A percentile compares a stretch with the other conserved stretches of the same genome.
Conservation (phyloP, 2,888 invertebrate species). For the Sylvicola fuscatus region DNA sequence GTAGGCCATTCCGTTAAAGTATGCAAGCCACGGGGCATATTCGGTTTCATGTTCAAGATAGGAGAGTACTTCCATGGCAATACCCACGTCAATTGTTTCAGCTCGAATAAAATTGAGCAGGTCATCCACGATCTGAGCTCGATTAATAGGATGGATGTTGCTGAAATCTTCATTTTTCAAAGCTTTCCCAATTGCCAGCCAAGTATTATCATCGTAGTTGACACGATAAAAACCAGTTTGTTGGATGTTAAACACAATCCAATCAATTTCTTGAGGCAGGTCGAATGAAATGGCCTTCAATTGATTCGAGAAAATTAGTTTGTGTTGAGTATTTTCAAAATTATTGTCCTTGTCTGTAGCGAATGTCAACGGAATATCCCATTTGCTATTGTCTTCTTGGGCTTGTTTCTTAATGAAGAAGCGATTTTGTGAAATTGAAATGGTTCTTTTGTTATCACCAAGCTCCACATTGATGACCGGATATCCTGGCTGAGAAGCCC, state of each 20-base stretch:
- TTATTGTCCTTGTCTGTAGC: background rate
- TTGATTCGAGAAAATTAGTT: no score
- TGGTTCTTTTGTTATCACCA: constrained; percentile 2
- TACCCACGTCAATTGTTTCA: constrained; percentile 34
- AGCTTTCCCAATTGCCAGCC: constrained; percentile 29
- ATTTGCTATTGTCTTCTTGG: constrained; percentile 1
- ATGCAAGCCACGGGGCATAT: constrained; percentile 63
- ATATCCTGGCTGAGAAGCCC: constrained; percentile 43
- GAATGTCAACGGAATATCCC: constrained; percentile 5
- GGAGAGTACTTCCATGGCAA: constrained; percentile 40
- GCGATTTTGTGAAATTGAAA: constrained; percentile 12
- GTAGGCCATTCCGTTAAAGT: constrained; percentile 25
- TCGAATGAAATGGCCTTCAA: constrained; percentile 9
- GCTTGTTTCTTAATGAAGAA: constrained; percentile 11
- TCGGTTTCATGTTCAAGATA: constrained; percentile 47
- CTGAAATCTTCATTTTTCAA: constrained; percentile 25
- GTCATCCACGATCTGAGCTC: constrained; percentile 69
- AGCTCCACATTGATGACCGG: constrained; percentile 34
- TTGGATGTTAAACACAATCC: constrained; percentile 39
- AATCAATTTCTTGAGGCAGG: constrained; percentile 25
- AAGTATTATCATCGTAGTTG: constrained; percentile 38
- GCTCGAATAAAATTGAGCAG: constrained; percentile 50
- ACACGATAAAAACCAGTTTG: constrained; percentile 44
- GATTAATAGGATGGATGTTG: constrained; percentile 40
- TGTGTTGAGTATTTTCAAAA: no score